Percentiles rank a stretch among this genome's conserved stretches.
These are phyloP conservation scores for Delphinapterus leucas DNA, from an alignment of 2,113 vertebrate species.

Conservation along the genomic window DNA sequence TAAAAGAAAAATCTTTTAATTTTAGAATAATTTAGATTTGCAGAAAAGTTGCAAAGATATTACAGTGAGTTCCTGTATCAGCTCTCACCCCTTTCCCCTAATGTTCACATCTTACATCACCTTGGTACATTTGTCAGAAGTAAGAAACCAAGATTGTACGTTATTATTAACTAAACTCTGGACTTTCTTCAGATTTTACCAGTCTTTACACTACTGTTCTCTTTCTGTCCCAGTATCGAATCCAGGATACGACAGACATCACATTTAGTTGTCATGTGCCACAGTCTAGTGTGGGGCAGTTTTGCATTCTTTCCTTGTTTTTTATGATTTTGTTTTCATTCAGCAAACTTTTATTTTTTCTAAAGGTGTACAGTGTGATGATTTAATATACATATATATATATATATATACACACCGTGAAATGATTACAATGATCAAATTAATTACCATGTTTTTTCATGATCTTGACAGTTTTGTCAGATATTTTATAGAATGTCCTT, in stretches of 20 bases:
- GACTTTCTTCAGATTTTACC: not conserved
- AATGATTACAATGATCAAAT: not conserved
- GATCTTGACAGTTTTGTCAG: not conserved
- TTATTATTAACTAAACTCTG: not conserved
- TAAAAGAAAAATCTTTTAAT: not conserved
- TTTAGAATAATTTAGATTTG: not conserved
- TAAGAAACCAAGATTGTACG: not conserved
- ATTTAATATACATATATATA: not conserved
- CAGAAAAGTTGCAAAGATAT: not conserved
- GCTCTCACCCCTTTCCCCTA: not conserved
- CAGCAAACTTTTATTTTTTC: not conserved
- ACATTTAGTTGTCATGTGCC: not conserved
- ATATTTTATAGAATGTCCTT: not conserved
- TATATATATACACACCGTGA: not conserved
- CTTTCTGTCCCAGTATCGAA: not conserved
- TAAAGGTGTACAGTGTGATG: not conserved
- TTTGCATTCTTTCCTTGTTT: not conserved
- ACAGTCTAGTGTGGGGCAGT: not conserved
- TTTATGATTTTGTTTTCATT: not conserved
- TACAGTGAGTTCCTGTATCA: not conserved
- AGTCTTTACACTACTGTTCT: not conserved
- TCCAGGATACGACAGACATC: no score
- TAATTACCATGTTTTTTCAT: not conserved
- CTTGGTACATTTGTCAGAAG: not conserved
- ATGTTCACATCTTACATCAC: not conserved